Evolutionary conservation across 1,140 invertebrate genomes (phyloP).

Genomic region (Maconellicoccus hirsutus): DNA sequence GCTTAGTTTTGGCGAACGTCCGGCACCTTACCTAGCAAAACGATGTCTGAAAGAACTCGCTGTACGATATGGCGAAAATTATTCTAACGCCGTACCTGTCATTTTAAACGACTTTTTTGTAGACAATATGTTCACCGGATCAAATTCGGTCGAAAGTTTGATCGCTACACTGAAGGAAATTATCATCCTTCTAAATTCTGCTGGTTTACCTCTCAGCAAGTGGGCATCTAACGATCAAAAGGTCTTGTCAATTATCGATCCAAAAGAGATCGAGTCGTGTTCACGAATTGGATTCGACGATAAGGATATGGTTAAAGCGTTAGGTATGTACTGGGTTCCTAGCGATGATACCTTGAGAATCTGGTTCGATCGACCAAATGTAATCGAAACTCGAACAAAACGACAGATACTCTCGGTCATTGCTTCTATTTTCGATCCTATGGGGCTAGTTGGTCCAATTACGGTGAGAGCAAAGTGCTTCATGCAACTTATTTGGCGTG

Average conservation of each 20-base stretch:
- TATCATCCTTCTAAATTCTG: neutral
- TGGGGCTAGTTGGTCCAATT: conserved; percentile 31
- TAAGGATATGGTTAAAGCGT: conserved; percentile 13
- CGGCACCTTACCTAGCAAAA: conserved; percentile 33
- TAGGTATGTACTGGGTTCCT: conserved; percentile 23
- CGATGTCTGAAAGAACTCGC: conserved; percentile 32
- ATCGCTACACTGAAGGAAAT: neutral
- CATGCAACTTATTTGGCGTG: conserved; percentile 26
- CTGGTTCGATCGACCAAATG: neutral
- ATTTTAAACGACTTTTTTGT: conserved; percentile 36
- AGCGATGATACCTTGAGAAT: conserved; percentile 7
- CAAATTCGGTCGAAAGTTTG: neutral
- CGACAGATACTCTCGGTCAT: conserved; percentile 27
- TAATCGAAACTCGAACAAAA: conserved; percentile 18
- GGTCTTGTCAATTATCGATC: neutral
- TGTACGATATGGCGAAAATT: conserved; percentile 28
- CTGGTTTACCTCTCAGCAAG: conserved; percentile 23
- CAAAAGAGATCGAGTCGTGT: neutral
- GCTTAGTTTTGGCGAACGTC: conserved; percentile 33
- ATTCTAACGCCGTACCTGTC: conserved; percentile 29
- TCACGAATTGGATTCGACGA: neutral
- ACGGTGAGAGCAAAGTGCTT: conserved; percentile 28
- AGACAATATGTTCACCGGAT: conserved; percentile 32
- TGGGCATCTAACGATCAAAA: neutral
- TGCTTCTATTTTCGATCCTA: conserved; percentile 31